Evolutionary conservation across 2,113 vertebrate genomes (phyloP).

Genomic region (Urocolius indicus): DNA sequence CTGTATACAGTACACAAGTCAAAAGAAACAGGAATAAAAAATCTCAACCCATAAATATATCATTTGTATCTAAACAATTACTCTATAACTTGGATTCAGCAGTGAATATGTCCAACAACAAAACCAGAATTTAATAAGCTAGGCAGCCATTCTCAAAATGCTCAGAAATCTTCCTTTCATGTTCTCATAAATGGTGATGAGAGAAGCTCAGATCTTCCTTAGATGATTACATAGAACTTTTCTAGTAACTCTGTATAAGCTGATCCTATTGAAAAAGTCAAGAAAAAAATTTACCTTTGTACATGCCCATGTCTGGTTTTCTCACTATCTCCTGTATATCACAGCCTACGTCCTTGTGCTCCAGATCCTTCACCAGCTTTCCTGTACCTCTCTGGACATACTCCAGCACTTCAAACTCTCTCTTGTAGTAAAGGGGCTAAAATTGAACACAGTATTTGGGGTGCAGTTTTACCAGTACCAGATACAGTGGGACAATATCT

Average conservation of each 20-base stretch:
- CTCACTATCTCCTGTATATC: not conserved
- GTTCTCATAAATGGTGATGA: not conserved
- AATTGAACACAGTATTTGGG: too few relatives aligned
- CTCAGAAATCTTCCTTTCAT: not conserved
- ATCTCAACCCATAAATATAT: not conserved
- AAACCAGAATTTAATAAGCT: conserved; percentile 9
- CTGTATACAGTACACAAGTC: not conserved
- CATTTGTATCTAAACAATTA: not conserved
- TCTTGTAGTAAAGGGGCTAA: too few relatives aligned
- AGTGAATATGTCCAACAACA: not conserved
- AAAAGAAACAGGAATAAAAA: not conserved
- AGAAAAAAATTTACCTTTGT: not conserved
- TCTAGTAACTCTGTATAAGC: not conserved
- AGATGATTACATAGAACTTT: not conserved
- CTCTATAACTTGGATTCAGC: not conserved
- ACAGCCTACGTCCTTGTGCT: too few relatives aligned
- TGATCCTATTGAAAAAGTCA: not conserved
- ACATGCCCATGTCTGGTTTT: not conserved
- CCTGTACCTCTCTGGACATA: too few relatives aligned
- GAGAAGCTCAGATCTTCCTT: not conserved
- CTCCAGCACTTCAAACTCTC: too few relatives aligned
- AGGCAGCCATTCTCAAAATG: not conserved
- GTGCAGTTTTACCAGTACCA: too few relatives aligned
- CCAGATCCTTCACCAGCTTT: too few relatives aligned
- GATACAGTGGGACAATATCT: too few relatives aligned